Conservation (phyloP, 2,888 invertebrate genomes). For the Himalopsyche japonica region DNA sequence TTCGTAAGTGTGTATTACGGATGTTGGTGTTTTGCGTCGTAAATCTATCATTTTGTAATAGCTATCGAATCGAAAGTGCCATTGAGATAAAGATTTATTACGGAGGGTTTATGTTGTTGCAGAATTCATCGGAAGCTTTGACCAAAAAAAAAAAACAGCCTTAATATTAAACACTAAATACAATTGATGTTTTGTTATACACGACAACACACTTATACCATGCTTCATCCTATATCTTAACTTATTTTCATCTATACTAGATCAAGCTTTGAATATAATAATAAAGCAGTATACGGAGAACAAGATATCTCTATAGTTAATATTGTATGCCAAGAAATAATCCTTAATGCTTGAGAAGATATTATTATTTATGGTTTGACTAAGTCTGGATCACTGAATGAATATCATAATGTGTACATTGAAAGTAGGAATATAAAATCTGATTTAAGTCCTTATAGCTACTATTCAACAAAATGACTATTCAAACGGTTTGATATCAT, state of each 20-base stretch:
- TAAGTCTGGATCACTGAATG: too few relatives aligned
- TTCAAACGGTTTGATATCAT: too few relatives aligned
- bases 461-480: too few relatives aligned
- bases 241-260: not conserved
- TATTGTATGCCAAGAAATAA: too few relatives aligned
- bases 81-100: slow-evolving; percentile 38
- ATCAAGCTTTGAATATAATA: not conserved
- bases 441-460: too few relatives aligned
- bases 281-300: not conserved
- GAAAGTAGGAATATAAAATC: too few relatives aligned
- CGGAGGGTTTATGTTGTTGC: slow-evolving; percentile 32
- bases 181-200: not conserved
- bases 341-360: too few relatives aligned
- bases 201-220: not conserved
- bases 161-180: not conserved
- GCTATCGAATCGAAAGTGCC: slow-evolving; percentile 40
- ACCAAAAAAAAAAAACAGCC: not conserved
- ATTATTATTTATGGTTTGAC: too few relatives aligned
- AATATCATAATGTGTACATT: too few relatives aligned
- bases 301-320: too few relatives aligned
- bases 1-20: slow-evolving; percentile 22
- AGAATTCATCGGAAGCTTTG: slow-evolving; percentile 18
- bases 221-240: not conserved
- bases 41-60: slow-evolving; percentile 37
- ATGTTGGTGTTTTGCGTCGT: slow-evolving; percentile 26